A percentile compares a stretch with the other conserved stretches of the same genome.
Evolutionary conservation across 2,113 vertebrate genomes (phyloP).

Genomic region (Pungitius pungitius): DNA sequence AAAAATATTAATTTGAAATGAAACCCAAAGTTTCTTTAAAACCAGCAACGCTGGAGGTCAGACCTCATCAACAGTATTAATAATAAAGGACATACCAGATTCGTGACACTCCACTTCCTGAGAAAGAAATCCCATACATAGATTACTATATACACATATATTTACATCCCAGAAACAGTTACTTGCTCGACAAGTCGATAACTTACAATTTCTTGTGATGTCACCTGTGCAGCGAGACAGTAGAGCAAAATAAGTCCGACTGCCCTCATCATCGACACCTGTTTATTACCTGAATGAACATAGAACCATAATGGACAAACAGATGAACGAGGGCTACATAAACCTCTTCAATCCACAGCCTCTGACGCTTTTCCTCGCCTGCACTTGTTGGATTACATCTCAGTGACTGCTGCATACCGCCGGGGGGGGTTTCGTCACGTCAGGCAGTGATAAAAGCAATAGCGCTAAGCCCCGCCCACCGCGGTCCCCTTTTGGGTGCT

Average conservation of each 20-base stretch:
- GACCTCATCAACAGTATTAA: background rate
- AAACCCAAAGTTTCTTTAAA: background rate
- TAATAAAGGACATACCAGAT: slow-evolving; percentile 31
- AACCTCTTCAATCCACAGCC: background rate
- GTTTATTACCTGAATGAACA: background rate
- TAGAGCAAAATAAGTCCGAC: background rate
- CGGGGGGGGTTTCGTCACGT: background rate
- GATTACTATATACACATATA: background rate
- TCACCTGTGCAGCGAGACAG: background rate
- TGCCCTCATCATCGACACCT: slow-evolving; percentile 25
- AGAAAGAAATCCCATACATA: slow-evolving; percentile 8
- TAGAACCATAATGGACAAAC: background rate
- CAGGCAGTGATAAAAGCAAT: background rate
- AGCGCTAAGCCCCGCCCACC: slow-evolving; percentile 36
- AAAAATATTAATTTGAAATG: background rate
- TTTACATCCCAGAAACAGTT: background rate
- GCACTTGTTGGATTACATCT: background rate
- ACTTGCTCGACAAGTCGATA: background rate
- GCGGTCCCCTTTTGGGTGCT: background rate
- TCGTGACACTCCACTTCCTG: slow-evolving; percentile 21
- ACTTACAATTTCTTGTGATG: slow-evolving; percentile 58
- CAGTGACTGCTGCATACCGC: fast-evolving
- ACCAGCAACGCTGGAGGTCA: background rate
- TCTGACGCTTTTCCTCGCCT: background rate
- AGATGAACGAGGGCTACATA: background rate